Base-by-base conservation (phyloP, 2,888 invertebrate species). In the Tupiocoris notatus region DNA sequence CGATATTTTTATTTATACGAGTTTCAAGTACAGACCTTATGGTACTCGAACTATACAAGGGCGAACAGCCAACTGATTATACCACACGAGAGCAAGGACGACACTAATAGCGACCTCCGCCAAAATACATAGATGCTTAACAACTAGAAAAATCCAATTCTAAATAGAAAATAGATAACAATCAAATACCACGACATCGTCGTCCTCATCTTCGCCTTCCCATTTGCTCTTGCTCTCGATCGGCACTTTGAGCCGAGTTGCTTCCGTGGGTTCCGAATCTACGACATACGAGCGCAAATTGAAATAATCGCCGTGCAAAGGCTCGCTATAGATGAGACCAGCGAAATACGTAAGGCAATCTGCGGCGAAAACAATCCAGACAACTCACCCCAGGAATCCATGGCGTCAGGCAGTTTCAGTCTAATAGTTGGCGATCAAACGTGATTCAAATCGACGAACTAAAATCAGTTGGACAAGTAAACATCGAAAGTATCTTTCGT, bases 171-270 rank as follows among this genome's bases (percentile, higher is more conserved):
- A n/a, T n/a, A n/a, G n/a, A n/a, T n/a, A n/a, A n/a, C n/a, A n/a
- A n/a, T n/a, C n/a, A 82, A 82, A 79, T 84, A 93, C 93, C 90
- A 93, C 93, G 81, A 94, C 92, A 81, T 90, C 90, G 73, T 94
- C 93, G 77, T 94, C 94, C 83, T 92, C 93, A 84, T 94, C 94
- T 83, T 94, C 94, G 82, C 93, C 94, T 84, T 92, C 93, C 94
- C 94, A 94, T 18, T 77, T 77, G 24, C 70, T 63, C 73, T 77
- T 70, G 7, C 17, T 59, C 58, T 59, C 70, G 20, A 59, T 17
- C 16, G 70, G 59, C 18, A 70, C 23, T 25, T 59, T 25, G n/a
- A 54, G 6, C 23, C 70, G 22, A 3, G 23, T 25, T 12, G 18
- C 58, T 23, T 24, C 22, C 1, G 18, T 12, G 20, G 66, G 56